phyloP scores from a whole-genome alignment of 1,140 invertebrate species.

The Caenorhabditis remanei region DNA sequence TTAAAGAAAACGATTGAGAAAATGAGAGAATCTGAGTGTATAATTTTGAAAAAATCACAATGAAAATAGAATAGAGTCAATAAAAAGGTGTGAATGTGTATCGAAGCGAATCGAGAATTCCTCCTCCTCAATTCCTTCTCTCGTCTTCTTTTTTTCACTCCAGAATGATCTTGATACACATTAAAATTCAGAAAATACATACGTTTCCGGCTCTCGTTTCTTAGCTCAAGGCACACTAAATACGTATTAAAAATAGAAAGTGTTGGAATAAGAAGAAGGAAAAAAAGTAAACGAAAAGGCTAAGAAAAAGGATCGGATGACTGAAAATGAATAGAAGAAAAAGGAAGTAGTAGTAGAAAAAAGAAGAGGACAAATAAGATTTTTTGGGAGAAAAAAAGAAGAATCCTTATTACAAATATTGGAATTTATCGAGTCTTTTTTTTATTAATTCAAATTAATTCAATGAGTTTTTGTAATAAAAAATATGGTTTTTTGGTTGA shows the following conservation, averaged over 20 bases:
- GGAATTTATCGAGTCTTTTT: not conserved
- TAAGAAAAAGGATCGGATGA: conserved; percentile 37
- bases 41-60: no score
- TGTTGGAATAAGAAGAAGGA: not conserved
- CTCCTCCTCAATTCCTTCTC: not conserved
- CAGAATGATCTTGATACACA: conserved; percentile 51
- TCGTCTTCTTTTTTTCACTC: not conserved
- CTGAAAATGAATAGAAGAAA: conserved; percentile 49
- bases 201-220: conserved; percentile 38
- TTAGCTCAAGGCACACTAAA: not conserved
- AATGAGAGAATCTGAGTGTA: no score
- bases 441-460: no score
- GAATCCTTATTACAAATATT: conserved; percentile 15
- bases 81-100: conserved; percentile 12
- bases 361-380: not conserved
- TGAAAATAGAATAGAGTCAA: not conserved
- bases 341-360: conserved; percentile 5
- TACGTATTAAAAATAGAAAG: conserved; percentile 41
- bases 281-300: conserved; percentile 15
- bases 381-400: not conserved
- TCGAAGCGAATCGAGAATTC: conserved; percentile 40
- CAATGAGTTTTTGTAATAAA: no score
- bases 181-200: conserved; percentile 56
- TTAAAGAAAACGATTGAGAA: no score
- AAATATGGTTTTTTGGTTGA: no score